These are phyloP conservation scores for Myiozetetes cayanensis DNA, from an alignment of 2,113 vertebrate species.

Conservation along the genomic window DNA sequence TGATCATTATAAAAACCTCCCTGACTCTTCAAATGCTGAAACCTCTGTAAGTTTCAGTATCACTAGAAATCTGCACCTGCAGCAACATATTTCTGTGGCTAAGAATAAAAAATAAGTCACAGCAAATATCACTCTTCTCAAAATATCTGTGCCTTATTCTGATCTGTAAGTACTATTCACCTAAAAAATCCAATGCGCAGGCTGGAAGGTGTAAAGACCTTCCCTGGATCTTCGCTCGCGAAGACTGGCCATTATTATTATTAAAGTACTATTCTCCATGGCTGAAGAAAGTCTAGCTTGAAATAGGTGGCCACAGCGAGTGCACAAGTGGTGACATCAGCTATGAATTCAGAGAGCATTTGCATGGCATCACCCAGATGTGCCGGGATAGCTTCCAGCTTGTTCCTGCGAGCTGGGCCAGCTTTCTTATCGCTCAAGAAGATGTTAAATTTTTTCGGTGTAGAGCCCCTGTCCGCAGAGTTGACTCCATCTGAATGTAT, in stretches of 20 bases:
- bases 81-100: not conserved
- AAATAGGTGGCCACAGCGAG: not conserved
- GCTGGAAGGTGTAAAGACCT: too few relatives aligned
- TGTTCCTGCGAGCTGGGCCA: not conserved
- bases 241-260: too few relatives aligned
- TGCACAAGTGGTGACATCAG: not conserved
- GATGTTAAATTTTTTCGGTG: fast-evolving
- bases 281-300: not conserved
- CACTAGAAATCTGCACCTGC: not conserved
- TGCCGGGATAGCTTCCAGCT: not conserved
- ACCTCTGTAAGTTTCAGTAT: conserved; percentile 11
- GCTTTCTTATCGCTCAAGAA: not conserved
- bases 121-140: not conserved
- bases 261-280: not conserved
- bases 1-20: not conserved
- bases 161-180: not conserved
- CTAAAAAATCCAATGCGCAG: too few relatives aligned
- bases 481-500: not conserved
- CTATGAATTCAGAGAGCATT: fast-evolving
- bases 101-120: not conserved
- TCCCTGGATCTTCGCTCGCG: too few relatives aligned
- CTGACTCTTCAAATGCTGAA: not conserved
- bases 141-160: not conserved
- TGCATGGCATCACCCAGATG: not conserved
- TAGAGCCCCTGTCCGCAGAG: not conserved